These are phyloP conservation scores for Alaudala cheleensis DNA, from an alignment of 2,113 vertebrate species.

Conservation along the genomic window DNA sequence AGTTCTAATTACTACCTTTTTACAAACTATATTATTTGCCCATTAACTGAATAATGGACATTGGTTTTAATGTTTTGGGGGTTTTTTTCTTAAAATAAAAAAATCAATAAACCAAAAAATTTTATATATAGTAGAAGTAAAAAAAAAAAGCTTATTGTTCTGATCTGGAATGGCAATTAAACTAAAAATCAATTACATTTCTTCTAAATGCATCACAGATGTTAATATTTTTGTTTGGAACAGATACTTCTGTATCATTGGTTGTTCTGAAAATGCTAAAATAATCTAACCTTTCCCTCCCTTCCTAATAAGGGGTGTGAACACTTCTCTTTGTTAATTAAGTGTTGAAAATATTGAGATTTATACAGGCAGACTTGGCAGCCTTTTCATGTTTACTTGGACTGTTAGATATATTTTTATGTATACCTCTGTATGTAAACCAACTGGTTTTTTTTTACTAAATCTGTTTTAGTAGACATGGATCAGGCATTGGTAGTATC, in stretches of 20 bases:
- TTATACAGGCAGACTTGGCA: slow-evolving; percentile 16
- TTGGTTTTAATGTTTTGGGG: not conserved
- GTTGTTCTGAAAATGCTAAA: not conserved
- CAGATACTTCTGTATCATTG: not conserved
- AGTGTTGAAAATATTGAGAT: slow-evolving; percentile 11
- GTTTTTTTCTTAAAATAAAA: not conserved
- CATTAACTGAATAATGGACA: not conserved
- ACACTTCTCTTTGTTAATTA: not conserved
- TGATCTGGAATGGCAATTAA: not conserved
- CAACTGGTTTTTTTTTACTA: not conserved
- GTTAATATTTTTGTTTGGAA: slow-evolving; percentile 15
- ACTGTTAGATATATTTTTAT: not conserved
- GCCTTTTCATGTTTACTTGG: not conserved
- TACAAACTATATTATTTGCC: not conserved
- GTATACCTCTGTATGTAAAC: not conserved
- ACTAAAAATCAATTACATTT: not conserved
- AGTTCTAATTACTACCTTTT: not conserved
- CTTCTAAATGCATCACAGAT: slow-evolving; percentile 8
- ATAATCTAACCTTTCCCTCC: not conserved
- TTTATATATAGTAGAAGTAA: not conserved
- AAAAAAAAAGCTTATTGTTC: not conserved
- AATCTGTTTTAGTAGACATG: not conserved
- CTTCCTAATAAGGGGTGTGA: not conserved
- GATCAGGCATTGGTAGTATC: not conserved
- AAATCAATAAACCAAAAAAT: not conserved